A percentile compares a stretch with the other conserved stretches of the same genome.
Evolutionary conservation across 1,140 invertebrate genomes (phyloP).

Genomic region (Lepidurus couesii): DNA sequence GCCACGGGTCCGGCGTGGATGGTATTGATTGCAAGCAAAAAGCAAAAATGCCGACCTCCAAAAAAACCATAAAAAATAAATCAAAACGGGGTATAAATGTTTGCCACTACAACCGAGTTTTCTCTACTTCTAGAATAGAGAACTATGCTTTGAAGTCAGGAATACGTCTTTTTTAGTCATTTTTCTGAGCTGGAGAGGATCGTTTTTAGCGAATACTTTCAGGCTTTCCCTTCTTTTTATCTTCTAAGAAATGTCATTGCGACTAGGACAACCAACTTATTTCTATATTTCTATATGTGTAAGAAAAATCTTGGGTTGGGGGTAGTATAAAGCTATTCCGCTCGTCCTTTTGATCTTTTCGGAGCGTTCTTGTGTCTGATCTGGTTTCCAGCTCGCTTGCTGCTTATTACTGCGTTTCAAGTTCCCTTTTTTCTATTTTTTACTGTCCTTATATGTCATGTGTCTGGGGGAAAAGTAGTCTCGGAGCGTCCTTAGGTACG

Average conservation of each 20-base stretch:
- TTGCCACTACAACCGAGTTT: neutral
- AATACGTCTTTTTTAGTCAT: too few relatives aligned
- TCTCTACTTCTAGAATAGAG: too few relatives aligned
- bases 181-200: too few relatives aligned
- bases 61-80: neutral
- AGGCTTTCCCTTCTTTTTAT: too few relatives aligned
- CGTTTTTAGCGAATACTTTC: too few relatives aligned
- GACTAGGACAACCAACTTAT: too few relatives aligned
- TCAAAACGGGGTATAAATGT: neutral
- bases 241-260: too few relatives aligned
- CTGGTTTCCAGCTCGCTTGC: constrained; percentile 12
- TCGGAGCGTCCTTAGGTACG: too few relatives aligned
- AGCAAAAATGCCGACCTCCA: neutral
- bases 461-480: neutral
- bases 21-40: neutral
- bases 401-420: neutral
- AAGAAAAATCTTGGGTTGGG: neutral
- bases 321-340: neutral
- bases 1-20: neutral
- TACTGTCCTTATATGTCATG: neutral
- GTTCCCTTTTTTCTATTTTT: neutral
- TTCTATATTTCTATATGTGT: neutral
- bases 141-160: too few relatives aligned
- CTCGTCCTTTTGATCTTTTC: neutral
- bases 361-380: neutral